Evolutionary conservation across 2,113 vertebrate genomes (phyloP).

Genomic region (Pitta sordida): DNA sequence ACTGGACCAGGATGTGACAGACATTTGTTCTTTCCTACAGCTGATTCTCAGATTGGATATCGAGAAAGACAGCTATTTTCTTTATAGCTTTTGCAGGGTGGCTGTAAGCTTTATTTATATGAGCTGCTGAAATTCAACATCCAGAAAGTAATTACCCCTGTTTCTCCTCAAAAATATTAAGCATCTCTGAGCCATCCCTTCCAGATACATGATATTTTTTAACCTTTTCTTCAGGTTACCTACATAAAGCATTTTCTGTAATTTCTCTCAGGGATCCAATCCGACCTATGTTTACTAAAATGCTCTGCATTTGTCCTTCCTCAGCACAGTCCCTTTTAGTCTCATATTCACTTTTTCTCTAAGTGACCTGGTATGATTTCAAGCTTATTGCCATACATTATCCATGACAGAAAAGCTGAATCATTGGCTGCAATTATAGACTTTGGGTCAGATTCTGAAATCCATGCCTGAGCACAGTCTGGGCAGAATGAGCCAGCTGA

Average conservation of each 20-base stretch:
- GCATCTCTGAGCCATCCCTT: not conserved
- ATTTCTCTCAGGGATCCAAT: not conserved
- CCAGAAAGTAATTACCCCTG: not conserved
- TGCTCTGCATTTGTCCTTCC: not conserved
- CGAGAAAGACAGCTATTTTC: not conserved
- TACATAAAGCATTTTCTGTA: not conserved
- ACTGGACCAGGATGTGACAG: not conserved
- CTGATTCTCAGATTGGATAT: not conserved
- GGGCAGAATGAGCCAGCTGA: not conserved
- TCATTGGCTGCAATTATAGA: not conserved
- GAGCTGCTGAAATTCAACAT: not conserved
- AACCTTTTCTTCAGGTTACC: not conserved
- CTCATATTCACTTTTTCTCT: not conserved
- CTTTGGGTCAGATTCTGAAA: not conserved
- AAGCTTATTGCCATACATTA: not conserved
- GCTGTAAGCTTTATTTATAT: not conserved
- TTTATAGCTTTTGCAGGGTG: not conserved
- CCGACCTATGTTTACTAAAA: not conserved
- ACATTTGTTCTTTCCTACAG: not conserved
- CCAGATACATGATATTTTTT: not conserved
- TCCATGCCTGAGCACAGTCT: not conserved
- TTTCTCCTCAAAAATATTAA: not conserved
- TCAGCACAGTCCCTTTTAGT: not conserved
- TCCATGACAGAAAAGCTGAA: constrained; percentile 31
- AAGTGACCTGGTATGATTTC: not conserved